Evolutionary conservation across 2,888 invertebrate species (phyloP).

Genomic region (Epinotia brunnichana): DNA sequence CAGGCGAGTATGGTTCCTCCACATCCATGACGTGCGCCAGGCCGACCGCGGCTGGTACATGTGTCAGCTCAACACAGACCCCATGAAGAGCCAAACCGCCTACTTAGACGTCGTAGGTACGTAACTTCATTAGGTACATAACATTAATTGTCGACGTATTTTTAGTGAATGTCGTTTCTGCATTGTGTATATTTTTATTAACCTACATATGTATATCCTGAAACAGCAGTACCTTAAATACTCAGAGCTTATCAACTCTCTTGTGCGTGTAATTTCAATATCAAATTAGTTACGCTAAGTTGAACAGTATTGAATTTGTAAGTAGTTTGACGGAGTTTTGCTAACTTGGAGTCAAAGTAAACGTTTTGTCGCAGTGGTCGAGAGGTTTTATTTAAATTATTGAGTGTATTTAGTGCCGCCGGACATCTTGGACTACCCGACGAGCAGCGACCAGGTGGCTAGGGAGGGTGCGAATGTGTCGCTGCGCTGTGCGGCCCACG

Average conservation of each 20-base stretch:
- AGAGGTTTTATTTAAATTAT: conserved; percentile 1
- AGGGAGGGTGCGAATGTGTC: conserved; percentile 94
- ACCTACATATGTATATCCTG: too few relatives aligned
- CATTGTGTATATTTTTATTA: background rate
- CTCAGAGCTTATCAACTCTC: background rate
- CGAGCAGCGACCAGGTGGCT: conserved; percentile 93
- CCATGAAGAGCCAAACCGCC: conserved; percentile 95
- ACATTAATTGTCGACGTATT: background rate
- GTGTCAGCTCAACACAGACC: conserved; percentile 97
- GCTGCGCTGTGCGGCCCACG: conserved; percentile 93
- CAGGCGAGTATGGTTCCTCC: conserved; percentile 93
- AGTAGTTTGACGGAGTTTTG: conserved; percentile 20
- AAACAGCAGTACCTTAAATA: too few relatives aligned
- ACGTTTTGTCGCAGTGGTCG: conserved; percentile 7
- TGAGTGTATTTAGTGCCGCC: conserved; percentile 86
- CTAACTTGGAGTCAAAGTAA: conserved; percentile 13
- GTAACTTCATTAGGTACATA: conserved; percentile 53
- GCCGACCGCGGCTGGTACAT: conserved; percentile 95
- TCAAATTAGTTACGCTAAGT: conserved; percentile 13
- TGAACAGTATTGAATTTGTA: conserved; percentile 16
- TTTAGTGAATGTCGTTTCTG: background rate
- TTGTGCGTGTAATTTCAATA: conserved; percentile 11
- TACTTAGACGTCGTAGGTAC: conserved; percentile 94
- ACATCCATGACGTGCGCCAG: conserved; percentile 92
- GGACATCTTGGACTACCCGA: conserved; percentile 93